These are phyloP conservation scores for Anoura caudifer DNA, from an alignment of 2,113 vertebrate genomes.

Conservation along the genomic window DNA sequence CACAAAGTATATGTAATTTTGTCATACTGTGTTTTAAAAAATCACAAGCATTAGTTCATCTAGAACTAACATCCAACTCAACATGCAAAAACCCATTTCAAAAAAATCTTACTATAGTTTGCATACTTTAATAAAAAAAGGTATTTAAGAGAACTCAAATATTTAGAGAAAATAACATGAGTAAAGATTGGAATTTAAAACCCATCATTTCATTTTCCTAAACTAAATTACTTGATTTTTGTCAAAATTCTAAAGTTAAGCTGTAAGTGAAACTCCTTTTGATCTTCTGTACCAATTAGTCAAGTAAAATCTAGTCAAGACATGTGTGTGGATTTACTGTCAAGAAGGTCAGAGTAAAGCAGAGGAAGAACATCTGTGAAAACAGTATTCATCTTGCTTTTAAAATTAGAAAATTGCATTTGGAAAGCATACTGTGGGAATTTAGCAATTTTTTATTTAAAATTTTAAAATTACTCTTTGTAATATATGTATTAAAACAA, in stretches of 20 bases:
- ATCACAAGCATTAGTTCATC: background rate
- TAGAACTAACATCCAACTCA: background rate
- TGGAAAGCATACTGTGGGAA: background rate
- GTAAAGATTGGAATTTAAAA: constrained; percentile 23
- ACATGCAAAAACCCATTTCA: background rate
- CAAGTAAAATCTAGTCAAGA: constrained; percentile 28
- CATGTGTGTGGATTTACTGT: background rate
- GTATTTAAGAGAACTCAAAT: constrained; percentile 13
- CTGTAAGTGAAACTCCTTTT: constrained; percentile 33
- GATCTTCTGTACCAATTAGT: background rate
- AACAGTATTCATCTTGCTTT: constrained; percentile 31
- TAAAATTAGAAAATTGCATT: constrained; percentile 35
- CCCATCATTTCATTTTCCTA: background rate
- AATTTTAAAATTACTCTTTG: background rate
- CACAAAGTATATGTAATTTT: background rate
- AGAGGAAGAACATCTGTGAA: constrained; percentile 2
- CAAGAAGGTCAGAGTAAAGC: background rate
- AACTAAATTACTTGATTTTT: background rate
- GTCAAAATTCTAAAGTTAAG: background rate
- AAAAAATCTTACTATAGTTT: constrained; percentile 24
- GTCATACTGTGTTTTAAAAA: background rate
- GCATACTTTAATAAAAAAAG: background rate
- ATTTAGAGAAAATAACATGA: constrained; percentile 14
- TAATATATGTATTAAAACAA: constrained; percentile 15
- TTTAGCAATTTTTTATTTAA: constrained; percentile 1